Evolutionary conservation across 2,888 invertebrate species (phyloP), one percentile per base, ranked within the genome.

Genomic region (Caenorhabditis afra): DNA sequence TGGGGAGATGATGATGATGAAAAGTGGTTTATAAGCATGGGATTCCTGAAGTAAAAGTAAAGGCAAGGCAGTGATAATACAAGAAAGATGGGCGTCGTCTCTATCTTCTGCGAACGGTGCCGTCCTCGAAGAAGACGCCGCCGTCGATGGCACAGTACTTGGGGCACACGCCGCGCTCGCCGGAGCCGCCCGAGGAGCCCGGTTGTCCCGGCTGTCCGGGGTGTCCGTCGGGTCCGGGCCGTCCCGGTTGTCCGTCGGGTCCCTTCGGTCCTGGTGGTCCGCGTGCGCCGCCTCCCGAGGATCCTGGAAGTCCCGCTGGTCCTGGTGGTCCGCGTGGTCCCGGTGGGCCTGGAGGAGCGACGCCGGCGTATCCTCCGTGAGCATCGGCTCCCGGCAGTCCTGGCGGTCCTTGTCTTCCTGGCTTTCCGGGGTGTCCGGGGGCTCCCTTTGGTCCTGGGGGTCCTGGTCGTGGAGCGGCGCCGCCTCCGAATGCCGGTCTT

Each of bases 321-420:
- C 81, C 81, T 18, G 77, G 77, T n/a, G 77, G 47, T 66, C 80
- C 80, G 44, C 55, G 61, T 52, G 80, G 64, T 77, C 81, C 81
- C 35, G 76, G 64, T 58, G 67, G 73, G 79, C 87, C 87, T 74
- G 78, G 75, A 12, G 59, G 58, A 22, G 73, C 83, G n/a, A 61
- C 67, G 10, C 57, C 58, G 61, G 81, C 81, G 41, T 71, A 70
- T 20, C 81, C 77, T 37, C 86, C 86, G 18, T 67, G 74, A 29
- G 73, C 77, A 22, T 53, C 64, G 41, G 49, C 10, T 61, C 81
- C 77, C 16, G 77, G 77, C 5, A 37, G 50, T 77, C 81, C 81
- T 29, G 76, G 76, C 0, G 59, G 44, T 66, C 81, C 81, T 35
- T 55, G 55, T 50, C 65, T 50, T 74, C 79, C 82, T 20, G 73